phyloP scores from a whole-genome alignment of 2,888 invertebrate genomes.

The Actias luna region DNA sequence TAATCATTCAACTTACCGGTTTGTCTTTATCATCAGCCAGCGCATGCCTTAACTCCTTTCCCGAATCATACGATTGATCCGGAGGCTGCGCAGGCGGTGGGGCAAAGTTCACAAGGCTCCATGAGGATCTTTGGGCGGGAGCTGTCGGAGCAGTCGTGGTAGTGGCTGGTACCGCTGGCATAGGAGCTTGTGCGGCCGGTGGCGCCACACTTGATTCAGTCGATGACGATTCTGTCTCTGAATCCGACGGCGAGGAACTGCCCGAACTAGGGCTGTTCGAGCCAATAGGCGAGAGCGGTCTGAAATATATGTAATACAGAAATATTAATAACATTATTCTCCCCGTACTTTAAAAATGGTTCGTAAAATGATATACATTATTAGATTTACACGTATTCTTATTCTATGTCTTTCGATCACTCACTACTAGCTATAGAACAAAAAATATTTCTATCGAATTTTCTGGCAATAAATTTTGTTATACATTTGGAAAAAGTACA shows the following conservation, averaged over 20 bases:
- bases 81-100: constrained; percentile 61
- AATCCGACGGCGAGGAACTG: constrained; percentile 61
- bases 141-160: constrained; percentile 42
- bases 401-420: not conserved
- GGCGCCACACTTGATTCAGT: constrained; percentile 84
- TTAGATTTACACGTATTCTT: not conserved
- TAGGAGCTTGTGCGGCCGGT: constrained; percentile 66
- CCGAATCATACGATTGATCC: constrained; percentile 73
- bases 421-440: too few relatives aligned
- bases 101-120: constrained; percentile 72
- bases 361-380: too few relatives aligned
- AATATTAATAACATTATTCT: not conserved
- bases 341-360: not conserved
- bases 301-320: constrained; percentile 37
- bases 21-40: constrained; percentile 78
- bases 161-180: constrained; percentile 43
- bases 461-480: not conserved
- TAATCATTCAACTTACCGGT: constrained; percentile 51
- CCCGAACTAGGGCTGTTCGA: constrained; percentile 74
- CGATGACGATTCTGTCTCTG: constrained; percentile 77
- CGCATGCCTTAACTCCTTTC: constrained; percentile 79
- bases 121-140: constrained; percentile 73
- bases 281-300: constrained; percentile 71
- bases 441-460: not conserved
- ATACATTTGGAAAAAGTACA: not conserved